Base-by-base conservation (phyloP, 2,113 vertebrate genomes). In the Grallaria varia region DNA sequence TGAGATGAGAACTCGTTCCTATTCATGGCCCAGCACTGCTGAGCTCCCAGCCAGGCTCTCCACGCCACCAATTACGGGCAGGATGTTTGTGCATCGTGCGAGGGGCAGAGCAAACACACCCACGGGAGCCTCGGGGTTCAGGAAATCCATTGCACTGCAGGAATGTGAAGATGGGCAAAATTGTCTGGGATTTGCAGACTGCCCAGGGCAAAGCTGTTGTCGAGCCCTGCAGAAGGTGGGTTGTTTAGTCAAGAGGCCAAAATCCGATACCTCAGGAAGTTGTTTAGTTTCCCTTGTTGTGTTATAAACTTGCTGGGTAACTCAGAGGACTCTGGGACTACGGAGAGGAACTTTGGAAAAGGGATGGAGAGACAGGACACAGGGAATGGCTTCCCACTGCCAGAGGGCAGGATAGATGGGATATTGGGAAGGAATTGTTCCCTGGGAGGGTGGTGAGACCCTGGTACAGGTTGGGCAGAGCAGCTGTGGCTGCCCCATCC, bases 101-200 rank as follows among this genome's bases (percentile, higher is more conserved):
- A 58, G 59, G 14, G 53, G 33, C n/a, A 35, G 20, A 80, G 14
- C 1, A 4, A 62, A 62, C 9, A 25, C 5, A 14, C 20, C 30
- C 3, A 21, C n/a, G 31, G 35, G 11, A 73, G 40, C 35, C 62
- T 39, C 62, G 14, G 66, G 31, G 44, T 15, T 21, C 33, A 14
- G 12, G 56, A 50, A 50, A 50, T 50, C 49, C 49, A 14, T 8
- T 14, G 21, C 8, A 35, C 15, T 33, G 9, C 10, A 10, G 28
- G 28, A 21, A 24, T 25, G 0, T 49, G 37, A 37, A 30, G 44
- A 66, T 25, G 39, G 68, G 39, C 35, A 40, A 22, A 69, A 49
- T 2, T 1, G 1, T 10, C 12, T 5, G 1, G 1, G 28, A 45
- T 22, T 2, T 21, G 5, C n/a, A 81, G 52, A 14, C 2, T 31